Evolutionary conservation across 2,797 vertebrate species (phyloP), one percentile per base, ranked within the genome.

Genomic region (Phrynocephalus guinanensis): DNA sequence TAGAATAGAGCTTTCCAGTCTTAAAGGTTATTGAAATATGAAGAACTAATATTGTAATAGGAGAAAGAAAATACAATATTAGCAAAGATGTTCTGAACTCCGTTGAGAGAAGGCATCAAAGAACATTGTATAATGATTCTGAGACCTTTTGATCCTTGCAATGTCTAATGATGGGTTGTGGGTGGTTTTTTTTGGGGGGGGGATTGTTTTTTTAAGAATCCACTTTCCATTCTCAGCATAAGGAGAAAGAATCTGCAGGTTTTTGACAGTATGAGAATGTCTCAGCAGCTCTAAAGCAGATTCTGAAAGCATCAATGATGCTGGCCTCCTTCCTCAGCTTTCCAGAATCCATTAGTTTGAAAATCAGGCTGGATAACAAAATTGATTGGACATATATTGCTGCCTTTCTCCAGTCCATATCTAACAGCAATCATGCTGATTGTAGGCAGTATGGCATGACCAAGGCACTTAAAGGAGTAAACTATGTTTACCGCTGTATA

Each of bases 381-480:
- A 83, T 8, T 38, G 63, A 83, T 28, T 33, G 22, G 28, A 33
- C 76, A 3, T 76, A 18, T 76, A 82, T 77, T 67, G 9, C 71
- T 87, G 44, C 28, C 79, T 68, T 33, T 26, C n/a, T 9, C 48
- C 6, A 67, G 71, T 38, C 20, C 44, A 83, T 75, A 81, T 52
- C 44, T 73, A 60, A 30, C 16, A 24, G 71, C 60, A 93, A 87
- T 81, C 50, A 67, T 22, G 84, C 15, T 88, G 33, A 82, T 26
- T 72, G n/a, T 79, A 22, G 26, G 56, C 3, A 82, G 26, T 13
- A 38, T 44, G 60, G 66, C 50, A 77, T 85, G 68, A 71, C 60
- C 50, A 87, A 83, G 83, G 30, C 24, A 13, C 38, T 48, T 67
- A 78, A 86, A 86, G 28, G 52, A 1, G 56, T 86, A 81, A 30